Evolutionary conservation across 2,797 vertebrate genomes (phyloP), one percentile per base, ranked within the genome.

Genomic region (Chloroceryle amazona): DNA sequence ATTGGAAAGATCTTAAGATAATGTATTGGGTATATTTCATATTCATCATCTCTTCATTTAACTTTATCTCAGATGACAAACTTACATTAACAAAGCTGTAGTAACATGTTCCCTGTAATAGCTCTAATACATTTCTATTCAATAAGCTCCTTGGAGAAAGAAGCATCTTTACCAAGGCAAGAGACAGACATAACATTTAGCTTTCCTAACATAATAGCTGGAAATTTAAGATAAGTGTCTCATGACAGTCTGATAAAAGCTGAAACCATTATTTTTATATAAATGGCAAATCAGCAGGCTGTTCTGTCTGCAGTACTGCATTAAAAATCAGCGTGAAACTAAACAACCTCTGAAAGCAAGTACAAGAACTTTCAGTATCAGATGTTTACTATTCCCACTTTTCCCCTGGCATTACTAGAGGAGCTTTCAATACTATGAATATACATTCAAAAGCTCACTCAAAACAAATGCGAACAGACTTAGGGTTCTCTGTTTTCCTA

Each of bases 201-300:
- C 28, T 79, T 74, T 89, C 35, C 62, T 70, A 89, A 78, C 10
- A 44, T 33, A 86, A 71, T 17, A 86, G 46, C 60, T 70, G 39
- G 60, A 91, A 76, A 73, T 62, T 67, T n/a, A 73, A 91, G 58
- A 19, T n/a, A 65, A 57, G 6, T 63, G 61, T 63, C 39, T 90
- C n/a, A 55, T 46, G 46, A 63, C 23, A 90, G 37, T 5, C 39
- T 41, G 37, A 82, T 35, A 26, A 86, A 91, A 76, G 58, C 29
- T 63, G 37, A 86, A 81, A 86, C 5, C 1, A 2, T 20, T 47
- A 81, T 63, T 88, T 72, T 60, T 41, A 26, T 90, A 75, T 37
- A 1, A 29, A 57, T 41, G 51, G 33, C 46, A 75, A 52, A 81
- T 49, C 51, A 65, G 70, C 49, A 71, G 23, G 46, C 29, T 71